phyloP scores from a whole-genome alignment of 2,888 invertebrate genomes.

The Pinctada fucata region DNA sequence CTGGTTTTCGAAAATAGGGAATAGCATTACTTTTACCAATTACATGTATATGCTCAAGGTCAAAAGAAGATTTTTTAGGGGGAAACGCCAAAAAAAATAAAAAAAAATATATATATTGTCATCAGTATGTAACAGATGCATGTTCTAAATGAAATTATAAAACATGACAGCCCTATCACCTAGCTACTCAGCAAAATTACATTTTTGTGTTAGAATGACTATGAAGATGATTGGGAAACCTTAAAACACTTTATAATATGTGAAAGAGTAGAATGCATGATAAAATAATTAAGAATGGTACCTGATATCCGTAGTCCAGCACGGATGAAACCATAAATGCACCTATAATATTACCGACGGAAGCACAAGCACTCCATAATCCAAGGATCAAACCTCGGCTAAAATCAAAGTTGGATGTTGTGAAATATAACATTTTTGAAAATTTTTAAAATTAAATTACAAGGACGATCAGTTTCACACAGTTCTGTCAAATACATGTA shows the following conservation, averaged over 20 bases:
- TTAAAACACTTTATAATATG: too few species aligned
- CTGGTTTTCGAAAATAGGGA: background rate
- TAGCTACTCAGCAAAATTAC: too few species aligned
- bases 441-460: background rate
- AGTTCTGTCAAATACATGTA: too few species aligned
- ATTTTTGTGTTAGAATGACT: too few species aligned
- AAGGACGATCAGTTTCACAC: background rate
- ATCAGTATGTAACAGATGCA: too few species aligned
- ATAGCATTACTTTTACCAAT: background rate
- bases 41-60: background rate
- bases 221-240: too few species aligned
- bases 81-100: too few species aligned
- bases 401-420: slow-evolving; percentile 46
- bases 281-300: slow-evolving; percentile 42
- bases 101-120: too few species aligned
- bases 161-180: too few species aligned
- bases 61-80: too few species aligned
- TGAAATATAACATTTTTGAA: background rate
- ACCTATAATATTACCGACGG: slow-evolving; percentile 79
- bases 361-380: slow-evolving; percentile 79
- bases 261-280: too few species aligned
- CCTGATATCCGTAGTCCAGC: slow-evolving; percentile 78
- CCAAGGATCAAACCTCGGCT: slow-evolving; percentile 79
- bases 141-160: too few species aligned
- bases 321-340: slow-evolving; percentile 76